A percentile compares a stretch with the other conserved stretches of the same genome.
These are phyloP conservation scores for Mesitornis unicolor DNA, from an alignment of 2,113 vertebrate genomes.

Conservation along the genomic window DNA sequence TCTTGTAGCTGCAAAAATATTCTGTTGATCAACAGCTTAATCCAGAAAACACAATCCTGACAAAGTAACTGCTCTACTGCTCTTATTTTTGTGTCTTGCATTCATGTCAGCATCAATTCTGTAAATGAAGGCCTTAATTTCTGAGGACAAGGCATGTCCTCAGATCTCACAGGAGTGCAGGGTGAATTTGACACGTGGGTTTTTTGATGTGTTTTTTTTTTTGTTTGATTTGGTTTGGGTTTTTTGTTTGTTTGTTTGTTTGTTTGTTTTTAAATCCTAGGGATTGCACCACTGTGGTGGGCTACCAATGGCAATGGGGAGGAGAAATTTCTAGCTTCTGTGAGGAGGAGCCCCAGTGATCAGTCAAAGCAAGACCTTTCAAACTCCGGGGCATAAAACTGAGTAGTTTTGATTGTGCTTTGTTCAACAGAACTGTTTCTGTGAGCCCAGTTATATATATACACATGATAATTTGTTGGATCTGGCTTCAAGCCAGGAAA, in stretches of 20 bases:
- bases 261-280: too few species aligned
- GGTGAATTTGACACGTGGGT: not conserved
- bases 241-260: too few species aligned
- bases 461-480: not conserved
- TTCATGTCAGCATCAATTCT: not conserved
- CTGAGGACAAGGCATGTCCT: not conserved
- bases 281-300: rapidly evolving
- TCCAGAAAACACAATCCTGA: not conserved
- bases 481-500: not conserved
- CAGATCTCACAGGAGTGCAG: rapidly evolving
- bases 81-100: not conserved
- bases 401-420: not conserved
- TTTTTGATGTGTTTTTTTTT: too few species aligned
- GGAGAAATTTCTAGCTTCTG: not conserved
- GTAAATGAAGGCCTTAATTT: not conserved
- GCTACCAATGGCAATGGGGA: not conserved
- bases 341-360: not conserved
- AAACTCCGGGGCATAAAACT: not conserved
- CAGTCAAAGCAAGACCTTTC: not conserved
- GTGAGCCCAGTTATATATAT: not conserved
- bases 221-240: too few species aligned
- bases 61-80: not conserved
- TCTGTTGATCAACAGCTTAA: slow-evolving; percentile 32
- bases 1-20: not conserved
- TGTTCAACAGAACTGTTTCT: not conserved